phyloP scores from a whole-genome alignment of 2,113 vertebrate genomes.

The Dascyllus trimaculatus region DNA sequence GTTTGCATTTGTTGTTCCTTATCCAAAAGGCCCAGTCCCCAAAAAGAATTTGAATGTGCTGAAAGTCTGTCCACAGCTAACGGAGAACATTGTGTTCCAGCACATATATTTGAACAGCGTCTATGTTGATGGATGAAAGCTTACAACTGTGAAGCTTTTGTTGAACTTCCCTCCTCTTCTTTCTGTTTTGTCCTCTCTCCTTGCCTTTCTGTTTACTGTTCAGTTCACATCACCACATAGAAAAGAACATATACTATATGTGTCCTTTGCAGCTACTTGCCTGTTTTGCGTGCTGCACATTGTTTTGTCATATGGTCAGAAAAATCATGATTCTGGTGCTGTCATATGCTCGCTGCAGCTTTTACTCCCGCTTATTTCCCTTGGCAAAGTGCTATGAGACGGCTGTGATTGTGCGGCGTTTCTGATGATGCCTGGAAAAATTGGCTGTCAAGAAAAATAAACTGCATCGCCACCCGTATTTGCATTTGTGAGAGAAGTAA shows the following conservation, averaged over 20 bases:
- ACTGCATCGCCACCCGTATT: conserved; percentile 9
- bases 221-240: not conserved
- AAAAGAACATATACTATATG: not conserved
- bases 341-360: conserved; percentile 4
- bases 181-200: not conserved
- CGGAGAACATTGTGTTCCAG: conserved; percentile 39
- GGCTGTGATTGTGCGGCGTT: not conserved
- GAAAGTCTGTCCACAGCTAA: conserved; percentile 15
- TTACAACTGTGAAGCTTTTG: conserved; percentile 1
- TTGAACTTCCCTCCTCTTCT: not conserved
- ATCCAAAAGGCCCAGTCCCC: not conserved
- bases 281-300: not conserved
- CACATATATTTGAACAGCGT: conserved; percentile 39
- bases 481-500: conserved; percentile 18
- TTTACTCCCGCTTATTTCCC: conserved; percentile 2
- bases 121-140: conserved; percentile 32
- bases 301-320: conserved; percentile 17
- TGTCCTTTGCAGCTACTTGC: conserved; percentile 1
- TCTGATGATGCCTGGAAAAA: conserved; percentile 19
- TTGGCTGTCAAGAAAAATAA: conserved; percentile 28
- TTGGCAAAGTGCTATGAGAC: not conserved
- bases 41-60: conserved; percentile 18
- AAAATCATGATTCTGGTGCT: not conserved
- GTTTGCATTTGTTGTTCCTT: conserved; percentile 7
- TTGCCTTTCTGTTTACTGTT: not conserved